phyloP scores from a whole-genome alignment of 1,140 invertebrate genomes.

The Goniozus legneri region DNA sequence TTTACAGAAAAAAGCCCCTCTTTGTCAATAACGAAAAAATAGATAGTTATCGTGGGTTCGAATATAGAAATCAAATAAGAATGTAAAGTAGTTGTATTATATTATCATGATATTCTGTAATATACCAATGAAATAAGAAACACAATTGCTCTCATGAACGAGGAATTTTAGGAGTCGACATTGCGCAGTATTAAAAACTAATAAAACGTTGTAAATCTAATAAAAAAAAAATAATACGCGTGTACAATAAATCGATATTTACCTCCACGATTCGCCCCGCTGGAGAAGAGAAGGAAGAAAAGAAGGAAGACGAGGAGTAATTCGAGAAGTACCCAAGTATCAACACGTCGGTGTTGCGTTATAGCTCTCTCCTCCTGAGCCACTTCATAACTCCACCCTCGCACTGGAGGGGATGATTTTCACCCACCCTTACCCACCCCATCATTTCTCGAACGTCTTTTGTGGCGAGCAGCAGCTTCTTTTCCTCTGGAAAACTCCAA shows the following conservation, averaged over 20 bases:
- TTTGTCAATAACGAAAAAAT: too few species aligned
- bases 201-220: constrained; percentile 28
- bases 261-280: too few species aligned
- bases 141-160: constrained; percentile 24
- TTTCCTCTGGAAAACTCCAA: constrained; percentile 33
- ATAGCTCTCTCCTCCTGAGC: constrained; percentile 14
- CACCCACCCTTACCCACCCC: too few species aligned
- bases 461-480: too few species aligned
- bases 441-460: too few species aligned
- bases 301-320: not conserved
- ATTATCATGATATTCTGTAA: constrained; percentile 36
- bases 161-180: constrained; percentile 28
- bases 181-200: constrained; percentile 46
- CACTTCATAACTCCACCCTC: constrained; percentile 21
- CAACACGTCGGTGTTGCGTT: constrained; percentile 19
- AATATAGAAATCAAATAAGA: too few species aligned
- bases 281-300: not conserved
- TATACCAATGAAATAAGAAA: constrained; percentile 32
- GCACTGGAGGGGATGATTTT: not conserved
- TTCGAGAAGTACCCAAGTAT: not conserved
- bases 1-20: too few species aligned
- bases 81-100: too few species aligned
- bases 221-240: constrained; percentile 17
- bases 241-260: too few species aligned
- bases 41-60: too few species aligned